These are phyloP conservation scores for Amphiduros pacificus DNA, from an alignment of 2,888 invertebrate species.

Conservation along the genomic window DNA sequence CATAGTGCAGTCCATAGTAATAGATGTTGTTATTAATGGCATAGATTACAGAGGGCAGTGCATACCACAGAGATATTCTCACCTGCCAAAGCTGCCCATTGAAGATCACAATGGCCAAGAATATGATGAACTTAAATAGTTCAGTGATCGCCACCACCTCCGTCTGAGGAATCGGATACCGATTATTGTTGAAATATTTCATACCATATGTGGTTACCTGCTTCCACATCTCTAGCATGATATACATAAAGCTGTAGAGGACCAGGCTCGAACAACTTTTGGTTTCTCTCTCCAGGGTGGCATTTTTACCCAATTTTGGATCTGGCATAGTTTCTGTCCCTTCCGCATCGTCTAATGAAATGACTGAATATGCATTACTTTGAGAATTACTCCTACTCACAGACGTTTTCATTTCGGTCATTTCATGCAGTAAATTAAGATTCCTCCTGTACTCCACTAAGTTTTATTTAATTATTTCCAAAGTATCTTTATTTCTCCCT, in stretches of 20 bases:
- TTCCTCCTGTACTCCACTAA: too few species aligned
- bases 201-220: slow-evolving; percentile 26
- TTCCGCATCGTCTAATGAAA: too few species aligned
- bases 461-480: too few species aligned
- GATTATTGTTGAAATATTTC: slow-evolving; percentile 24
- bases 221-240: slow-evolving; percentile 24
- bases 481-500: too few species aligned
- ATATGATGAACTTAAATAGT: slow-evolving; percentile 19
- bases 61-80: slow-evolving; percentile 20
- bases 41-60: slow-evolving; percentile 24
- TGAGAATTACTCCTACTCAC: too few species aligned
- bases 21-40: slow-evolving; percentile 28
- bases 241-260: slow-evolving; percentile 15
- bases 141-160: slow-evolving; percentile 23
- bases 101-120: slow-evolving; percentile 8
- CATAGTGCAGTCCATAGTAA: slow-evolving; percentile 20
- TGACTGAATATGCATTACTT: too few species aligned
- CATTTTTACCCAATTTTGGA: too few species aligned
- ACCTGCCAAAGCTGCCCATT: slow-evolving; percentile 5
- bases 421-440: too few species aligned
- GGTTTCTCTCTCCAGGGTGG: slow-evolving; percentile 21
- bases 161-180: slow-evolving; percentile 25
- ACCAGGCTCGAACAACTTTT: slow-evolving; percentile 14
- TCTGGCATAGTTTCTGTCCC: too few species aligned
- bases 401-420: too few species aligned